Base-by-base conservation (phyloP, 2,797 vertebrate species). In the Apogon talboti region DNA sequence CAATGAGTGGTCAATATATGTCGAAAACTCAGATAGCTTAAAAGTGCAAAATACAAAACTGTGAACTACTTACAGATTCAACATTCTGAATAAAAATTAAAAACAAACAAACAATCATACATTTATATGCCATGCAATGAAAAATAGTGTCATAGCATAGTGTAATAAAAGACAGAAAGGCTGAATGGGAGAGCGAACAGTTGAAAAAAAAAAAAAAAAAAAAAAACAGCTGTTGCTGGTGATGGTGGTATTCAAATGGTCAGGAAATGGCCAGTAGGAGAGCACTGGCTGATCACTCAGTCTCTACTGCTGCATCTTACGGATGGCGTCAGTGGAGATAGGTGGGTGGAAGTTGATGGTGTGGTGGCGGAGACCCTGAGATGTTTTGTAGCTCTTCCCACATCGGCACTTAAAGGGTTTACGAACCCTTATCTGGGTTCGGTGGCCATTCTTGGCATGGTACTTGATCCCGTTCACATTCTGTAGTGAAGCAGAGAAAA, bases 391-490 rank as follows among this genome's bases (percentile, higher is more conserved):
- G 94, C 97, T 99, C 95, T 99, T 99, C 70, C 98, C 97, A 71
- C 98, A 99, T 66, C 97, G 97, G 88, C 98, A 99, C 88, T 99
- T 99, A 89, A 98, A 99, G 63, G 97, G 96, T 90, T 99, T 99
- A 84, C 96, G 96, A 78, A 99, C 97, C 13, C 96, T 95, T 85
- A 99, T 97, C 92, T 99, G 97, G 11, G 96, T 98, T 87, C 98
- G 93, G 94, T 99, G 98, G 77, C 98, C 98, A 6, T 99, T 99
- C 94, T 99, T 99, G 86, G 97, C 98, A 0, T 99, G 97, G 93
- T 99, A 99, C 91, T 99, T 99, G 76, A 99, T 99, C 77, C 97
- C 97, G 1, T 99, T 99, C 88, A 99, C 98, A 91, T 99, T 99
- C 98, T 99, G 94, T 16, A 74, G 66, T 6, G 12, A 74, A 40